These are phyloP conservation scores for Caradrina clavipalpis DNA, from an alignment of 2,888 invertebrate genomes.

Conservation along the genomic window DNA sequence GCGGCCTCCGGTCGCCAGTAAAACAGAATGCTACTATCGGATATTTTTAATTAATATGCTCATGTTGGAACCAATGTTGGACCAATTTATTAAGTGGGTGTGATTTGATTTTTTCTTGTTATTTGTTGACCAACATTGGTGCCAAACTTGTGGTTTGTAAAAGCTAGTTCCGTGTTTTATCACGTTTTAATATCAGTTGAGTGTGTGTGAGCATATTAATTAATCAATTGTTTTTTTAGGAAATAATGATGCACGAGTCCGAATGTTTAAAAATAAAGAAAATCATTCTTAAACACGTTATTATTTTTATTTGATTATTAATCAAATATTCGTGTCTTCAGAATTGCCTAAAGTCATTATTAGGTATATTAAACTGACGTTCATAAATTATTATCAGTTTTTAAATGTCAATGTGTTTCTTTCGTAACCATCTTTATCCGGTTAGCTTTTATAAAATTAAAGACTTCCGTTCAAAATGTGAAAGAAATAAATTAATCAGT, in stretches of 20 bases:
- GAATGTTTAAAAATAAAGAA: constrained; percentile 1
- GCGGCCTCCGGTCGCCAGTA: constrained; percentile 67
- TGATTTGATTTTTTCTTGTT: background rate
- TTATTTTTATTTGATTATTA: constrained; percentile 26
- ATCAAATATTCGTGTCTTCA: constrained; percentile 22
- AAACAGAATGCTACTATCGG: constrained; percentile 44
- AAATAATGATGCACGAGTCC: constrained; percentile 3
- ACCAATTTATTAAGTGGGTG: constrained; percentile 16
- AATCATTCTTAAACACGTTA: constrained; percentile 5
- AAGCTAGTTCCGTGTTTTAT: constrained; percentile 33
- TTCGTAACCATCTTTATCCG: constrained; percentile 42
- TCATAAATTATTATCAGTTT: constrained; percentile 38
- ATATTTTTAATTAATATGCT: constrained; percentile 47
- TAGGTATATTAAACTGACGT: constrained; percentile 10
- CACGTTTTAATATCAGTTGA: constrained; percentile 2
- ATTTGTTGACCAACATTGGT: constrained; percentile 3
- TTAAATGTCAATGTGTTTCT: constrained; percentile 51
- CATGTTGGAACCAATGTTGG: constrained; percentile 44
- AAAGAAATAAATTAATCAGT: background rate
- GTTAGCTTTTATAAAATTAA: constrained; percentile 8
- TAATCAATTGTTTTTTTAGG: constrained; percentile 9
- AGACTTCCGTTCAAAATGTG: constrained; percentile 34
- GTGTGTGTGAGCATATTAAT: constrained; percentile 11
- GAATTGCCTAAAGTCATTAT: constrained; percentile 7
- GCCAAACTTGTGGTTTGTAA: constrained; percentile 11